Conservation (phyloP, 2,888 invertebrate species). For the Drosophila phalerata region DNA sequence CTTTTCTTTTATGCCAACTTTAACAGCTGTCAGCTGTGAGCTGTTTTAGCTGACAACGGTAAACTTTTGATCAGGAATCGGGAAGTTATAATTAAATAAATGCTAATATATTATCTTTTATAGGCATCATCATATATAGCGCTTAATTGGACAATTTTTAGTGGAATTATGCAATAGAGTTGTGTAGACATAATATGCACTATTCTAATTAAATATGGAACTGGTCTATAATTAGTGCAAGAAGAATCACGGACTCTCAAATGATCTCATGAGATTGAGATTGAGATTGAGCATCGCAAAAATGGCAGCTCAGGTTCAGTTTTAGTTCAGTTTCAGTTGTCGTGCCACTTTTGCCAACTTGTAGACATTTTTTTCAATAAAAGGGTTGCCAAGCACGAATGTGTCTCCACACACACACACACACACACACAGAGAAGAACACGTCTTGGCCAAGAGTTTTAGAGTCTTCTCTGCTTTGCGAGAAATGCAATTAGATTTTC, state of each 20-base stretch:
- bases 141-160: conserved; percentile 36
- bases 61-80: conserved; percentile 29
- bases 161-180: conserved; percentile 31
- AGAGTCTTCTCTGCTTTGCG: conserved; percentile 1
- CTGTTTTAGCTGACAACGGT: conserved; percentile 14
- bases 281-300: conserved; percentile 48
- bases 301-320: conserved; percentile 12
- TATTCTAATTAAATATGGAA: conserved; percentile 40
- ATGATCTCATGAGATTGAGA: conserved; percentile 58
- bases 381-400: conserved; percentile 55
- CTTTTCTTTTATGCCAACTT: neutral
- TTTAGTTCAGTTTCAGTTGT: conserved; percentile 23
- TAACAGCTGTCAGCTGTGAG: conserved; percentile 2
- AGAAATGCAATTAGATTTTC: conserved; percentile 56
- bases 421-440: neutral
- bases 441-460: neutral
- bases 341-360: conserved; percentile 37
- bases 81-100: conserved; percentile 32
- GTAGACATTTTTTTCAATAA: conserved; percentile 51
- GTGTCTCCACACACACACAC: conserved; percentile 22
- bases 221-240: conserved; percentile 35
- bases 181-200: conserved; percentile 15
- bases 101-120: conserved; percentile 37
- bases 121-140: conserved; percentile 18
- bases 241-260: conserved; percentile 18